A percentile compares a stretch with the other conserved stretches of the same genome.
Conservation (phyloP, 2,797 vertebrate species). For the Rallus crepitans region DNA sequence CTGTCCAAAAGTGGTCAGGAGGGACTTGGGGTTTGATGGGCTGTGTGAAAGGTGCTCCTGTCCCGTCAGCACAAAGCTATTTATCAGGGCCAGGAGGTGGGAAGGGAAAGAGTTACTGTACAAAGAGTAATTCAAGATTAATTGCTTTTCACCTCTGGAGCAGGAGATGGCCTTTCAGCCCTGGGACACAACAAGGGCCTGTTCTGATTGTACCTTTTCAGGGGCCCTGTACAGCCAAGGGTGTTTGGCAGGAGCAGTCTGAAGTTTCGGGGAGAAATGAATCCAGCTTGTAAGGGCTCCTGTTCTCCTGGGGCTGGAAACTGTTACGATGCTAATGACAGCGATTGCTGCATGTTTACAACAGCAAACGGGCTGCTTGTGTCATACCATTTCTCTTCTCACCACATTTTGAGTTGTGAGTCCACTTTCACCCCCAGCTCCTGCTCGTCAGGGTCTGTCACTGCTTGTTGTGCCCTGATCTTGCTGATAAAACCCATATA, state of each 20-base stretch:
- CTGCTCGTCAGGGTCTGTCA: background rate
- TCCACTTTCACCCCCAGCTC: background rate
- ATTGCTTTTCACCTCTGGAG: slow-evolving; percentile 71
- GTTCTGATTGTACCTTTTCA: slow-evolving; percentile 74
- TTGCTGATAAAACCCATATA: background rate
- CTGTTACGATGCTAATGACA: background rate
- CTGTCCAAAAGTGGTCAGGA: slow-evolving; percentile 22
- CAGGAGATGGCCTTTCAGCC: slow-evolving; percentile 54
- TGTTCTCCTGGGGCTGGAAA: background rate
- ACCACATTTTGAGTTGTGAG: background rate
- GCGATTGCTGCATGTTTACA: background rate
- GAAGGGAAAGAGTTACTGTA: slow-evolving; percentile 46
- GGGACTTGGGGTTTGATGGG: background rate
- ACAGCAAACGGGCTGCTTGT: background rate
- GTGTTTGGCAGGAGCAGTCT: background rate
- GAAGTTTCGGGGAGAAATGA: slow-evolving; percentile 33
- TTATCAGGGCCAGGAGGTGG: slow-evolving; percentile 34
- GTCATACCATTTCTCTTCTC: background rate
- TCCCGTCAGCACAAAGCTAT: slow-evolving; percentile 11
- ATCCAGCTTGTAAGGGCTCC: background rate
- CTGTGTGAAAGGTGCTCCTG: slow-evolving; percentile 52
- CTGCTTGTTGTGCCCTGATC: background rate
- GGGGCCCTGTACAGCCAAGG: background rate
- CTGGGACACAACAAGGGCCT: slow-evolving; percentile 56
- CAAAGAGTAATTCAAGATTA: slow-evolving; percentile 73